These are phyloP conservation scores for Anguilla anguilla DNA, from an alignment of 2,797 vertebrate species.

Conservation along the genomic window DNA sequence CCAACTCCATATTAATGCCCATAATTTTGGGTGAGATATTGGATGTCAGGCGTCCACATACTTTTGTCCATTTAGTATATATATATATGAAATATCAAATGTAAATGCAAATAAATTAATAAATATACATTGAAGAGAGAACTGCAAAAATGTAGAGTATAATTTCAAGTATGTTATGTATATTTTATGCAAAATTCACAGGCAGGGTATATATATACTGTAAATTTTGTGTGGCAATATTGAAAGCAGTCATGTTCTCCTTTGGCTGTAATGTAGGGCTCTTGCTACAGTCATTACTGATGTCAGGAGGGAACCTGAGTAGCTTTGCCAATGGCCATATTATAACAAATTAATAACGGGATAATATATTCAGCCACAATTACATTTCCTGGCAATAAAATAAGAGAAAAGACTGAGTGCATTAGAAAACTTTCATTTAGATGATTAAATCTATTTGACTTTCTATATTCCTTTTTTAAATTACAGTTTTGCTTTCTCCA, in stretches of 20 bases:
- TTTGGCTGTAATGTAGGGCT: not conserved
- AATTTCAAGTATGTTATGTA: not conserved
- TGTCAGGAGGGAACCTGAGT: not conserved
- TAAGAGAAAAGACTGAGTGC: not conserved
- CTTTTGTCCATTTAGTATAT: too few relatives aligned
- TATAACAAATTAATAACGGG: slow-evolving; percentile 9
- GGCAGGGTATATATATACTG: not conserved
- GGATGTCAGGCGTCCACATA: too few relatives aligned
- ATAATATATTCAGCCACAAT: slow-evolving; percentile 20
- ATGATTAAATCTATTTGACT: not conserved
- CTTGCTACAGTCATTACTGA: not conserved
- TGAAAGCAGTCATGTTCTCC: not conserved
- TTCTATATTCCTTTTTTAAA: not conserved
- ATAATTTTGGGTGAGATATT: too few relatives aligned
- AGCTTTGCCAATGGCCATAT: slow-evolving; percentile 17
- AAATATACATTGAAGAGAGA: not conserved
- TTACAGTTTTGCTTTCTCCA: not conserved
- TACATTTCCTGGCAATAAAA: slow-evolving; percentile 11
- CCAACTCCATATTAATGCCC: too few relatives aligned
- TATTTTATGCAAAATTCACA: not conserved
- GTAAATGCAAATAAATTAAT: not conserved
- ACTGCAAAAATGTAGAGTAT: not conserved
- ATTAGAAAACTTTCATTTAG: slow-evolving; percentile 16
- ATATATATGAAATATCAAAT: not conserved
- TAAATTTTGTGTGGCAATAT: not conserved